Evolutionary conservation across 1,140 invertebrate genomes (phyloP), one percentile per base, ranked within the genome.

Genomic region (Portunus trituberculatus): DNA sequence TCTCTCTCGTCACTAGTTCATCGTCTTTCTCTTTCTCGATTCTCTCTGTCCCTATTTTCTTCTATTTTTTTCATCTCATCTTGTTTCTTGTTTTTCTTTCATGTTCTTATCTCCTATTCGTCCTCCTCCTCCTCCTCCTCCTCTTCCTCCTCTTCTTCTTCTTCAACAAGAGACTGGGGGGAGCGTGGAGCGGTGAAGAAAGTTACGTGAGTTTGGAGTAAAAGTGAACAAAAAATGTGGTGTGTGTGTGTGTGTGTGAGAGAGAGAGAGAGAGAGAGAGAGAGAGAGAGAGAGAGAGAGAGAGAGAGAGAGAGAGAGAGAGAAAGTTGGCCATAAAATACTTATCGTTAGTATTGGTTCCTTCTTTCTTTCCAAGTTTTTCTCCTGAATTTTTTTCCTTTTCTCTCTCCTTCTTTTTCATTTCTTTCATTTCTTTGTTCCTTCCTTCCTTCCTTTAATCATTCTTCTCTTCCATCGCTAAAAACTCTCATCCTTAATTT

Each of bases 111-210:
- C n/a, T n/a, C n/a, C n/a, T n/a, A n/a, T n/a, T n/a, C n/a, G n/a
- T 46, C 25, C 20, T 89, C 32, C 16, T 46, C 39, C 4, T 89
- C 32, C 7, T 45, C 46, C n/a, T n/a, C n/a, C n/a, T 46, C 39
- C 87, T 89, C 87, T 16, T 45, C 46, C 87, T 89, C 87, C 39
- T 45, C 39, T 32, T 45, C 39, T 32, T 89, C 87, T 16, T 45
- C 39, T 32, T 59, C 12, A 59, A 20, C 20, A 59, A 59, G 20
- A 59, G 52, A 20, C 20, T 59, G 52, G 52, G 12, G 52, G 52
- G 12, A 76, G 6, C 67, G 67, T n/a, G 25, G 67, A 76, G 1
- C 67, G 67, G 6, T 12, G 67, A 76, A 1, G 67, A 76, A 76
- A 76, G 67, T 76, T 76, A n/a, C n/a, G n/a, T n/a, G n/a, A n/a